These are phyloP conservation scores for Pelagia noctiluca DNA, from an alignment of 30 jellyfish, hydroid and myxozoan genomes.

Conservation along the genomic window DNA sequence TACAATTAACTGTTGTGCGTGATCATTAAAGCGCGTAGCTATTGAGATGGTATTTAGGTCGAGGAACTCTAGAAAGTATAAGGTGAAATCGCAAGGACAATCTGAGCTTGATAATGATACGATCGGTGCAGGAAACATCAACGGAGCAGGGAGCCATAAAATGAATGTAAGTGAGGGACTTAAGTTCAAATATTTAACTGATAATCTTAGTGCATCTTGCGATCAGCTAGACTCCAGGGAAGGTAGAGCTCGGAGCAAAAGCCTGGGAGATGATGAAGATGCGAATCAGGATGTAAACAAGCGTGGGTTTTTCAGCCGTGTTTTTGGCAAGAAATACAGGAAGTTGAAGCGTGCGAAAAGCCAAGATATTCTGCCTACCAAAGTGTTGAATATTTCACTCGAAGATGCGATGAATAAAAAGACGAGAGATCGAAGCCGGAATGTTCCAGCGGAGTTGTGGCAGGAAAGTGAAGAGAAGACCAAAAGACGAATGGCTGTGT, in stretches of 20 bases:
- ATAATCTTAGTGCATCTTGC: not conserved
- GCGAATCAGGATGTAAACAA: not conserved
- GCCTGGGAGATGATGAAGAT: not conserved
- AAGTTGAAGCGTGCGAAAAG: slow-evolving; percentile 45
- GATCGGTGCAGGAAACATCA: too few relatives aligned
- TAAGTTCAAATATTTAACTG: too few relatives aligned
- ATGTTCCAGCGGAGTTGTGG: slow-evolving; percentile 48
- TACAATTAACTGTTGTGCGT: too few relatives aligned
- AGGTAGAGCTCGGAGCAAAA: not conserved
- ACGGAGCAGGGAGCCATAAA: too few relatives aligned
- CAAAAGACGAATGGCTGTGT: slow-evolving; percentile 57
- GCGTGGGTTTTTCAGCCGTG: slow-evolving; percentile 44
- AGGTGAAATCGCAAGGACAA: too few relatives aligned
- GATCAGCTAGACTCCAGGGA: not conserved
- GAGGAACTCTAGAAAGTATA: too few relatives aligned
- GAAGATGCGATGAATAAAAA: slow-evolving; percentile 32
- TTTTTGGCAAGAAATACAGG: slow-evolving; percentile 27
- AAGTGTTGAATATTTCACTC: slow-evolving; percentile 50
- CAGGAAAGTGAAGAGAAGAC: slow-evolving; percentile 14
- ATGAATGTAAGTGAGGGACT: too few relatives aligned
- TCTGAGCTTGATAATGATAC: too few relatives aligned
- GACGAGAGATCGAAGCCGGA: slow-evolving; percentile 32
- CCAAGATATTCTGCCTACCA: slow-evolving; percentile 23
- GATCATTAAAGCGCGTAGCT: too few relatives aligned
- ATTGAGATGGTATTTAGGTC: too few relatives aligned